These are phyloP conservation scores for Actinia tenebrosa DNA, from an alignment of 64 coral and sea anemone species.

Conservation along the genomic window DNA sequence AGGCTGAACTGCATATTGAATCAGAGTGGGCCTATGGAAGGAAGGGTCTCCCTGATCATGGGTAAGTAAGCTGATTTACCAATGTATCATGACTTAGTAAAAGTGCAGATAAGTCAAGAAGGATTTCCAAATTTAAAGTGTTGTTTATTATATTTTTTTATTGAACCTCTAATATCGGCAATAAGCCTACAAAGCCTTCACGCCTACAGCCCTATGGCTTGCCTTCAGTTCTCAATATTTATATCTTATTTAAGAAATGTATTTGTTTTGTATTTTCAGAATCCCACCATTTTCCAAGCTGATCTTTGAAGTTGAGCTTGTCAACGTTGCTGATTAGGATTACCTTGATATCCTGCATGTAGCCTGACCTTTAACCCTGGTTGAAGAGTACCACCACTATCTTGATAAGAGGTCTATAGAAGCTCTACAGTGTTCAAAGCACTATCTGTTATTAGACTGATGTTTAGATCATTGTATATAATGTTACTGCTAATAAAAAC, in stretches of 20 bases:
- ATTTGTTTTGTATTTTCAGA: not conserved
- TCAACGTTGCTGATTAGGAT: slow-evolving; percentile 27
- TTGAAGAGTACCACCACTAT: too few relatives aligned
- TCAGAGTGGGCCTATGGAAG: slow-evolving; percentile 94
- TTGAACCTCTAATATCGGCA: too few relatives aligned
- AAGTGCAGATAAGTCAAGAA: too few relatives aligned
- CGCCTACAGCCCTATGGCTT: too few relatives aligned
- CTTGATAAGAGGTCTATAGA: not conserved
- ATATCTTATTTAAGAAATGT: not conserved
- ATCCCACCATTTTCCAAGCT: slow-evolving; percentile 57
- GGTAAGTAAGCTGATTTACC: slow-evolving; percentile 36
- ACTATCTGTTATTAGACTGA: not conserved
- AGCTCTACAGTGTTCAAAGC: not conserved
- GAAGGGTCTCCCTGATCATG: slow-evolving; percentile 76
- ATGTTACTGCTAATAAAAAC: slow-evolving; percentile 8
- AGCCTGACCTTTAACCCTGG: too few relatives aligned
- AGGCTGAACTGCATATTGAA: slow-evolving; percentile 82
- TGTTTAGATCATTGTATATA: slow-evolving; percentile 10
- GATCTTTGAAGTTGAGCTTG: slow-evolving; percentile 68
- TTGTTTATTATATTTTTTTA: too few relatives aligned
- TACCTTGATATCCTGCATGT: not conserved
- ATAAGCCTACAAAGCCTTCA: too few relatives aligned
- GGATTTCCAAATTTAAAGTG: too few relatives aligned
- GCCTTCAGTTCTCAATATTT: not conserved
- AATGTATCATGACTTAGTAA: not conserved